Evolutionary conservation across 2,888 invertebrate species (phyloP), one percentile per base, ranked within the genome.

Genomic region (Furcula furcula): DNA sequence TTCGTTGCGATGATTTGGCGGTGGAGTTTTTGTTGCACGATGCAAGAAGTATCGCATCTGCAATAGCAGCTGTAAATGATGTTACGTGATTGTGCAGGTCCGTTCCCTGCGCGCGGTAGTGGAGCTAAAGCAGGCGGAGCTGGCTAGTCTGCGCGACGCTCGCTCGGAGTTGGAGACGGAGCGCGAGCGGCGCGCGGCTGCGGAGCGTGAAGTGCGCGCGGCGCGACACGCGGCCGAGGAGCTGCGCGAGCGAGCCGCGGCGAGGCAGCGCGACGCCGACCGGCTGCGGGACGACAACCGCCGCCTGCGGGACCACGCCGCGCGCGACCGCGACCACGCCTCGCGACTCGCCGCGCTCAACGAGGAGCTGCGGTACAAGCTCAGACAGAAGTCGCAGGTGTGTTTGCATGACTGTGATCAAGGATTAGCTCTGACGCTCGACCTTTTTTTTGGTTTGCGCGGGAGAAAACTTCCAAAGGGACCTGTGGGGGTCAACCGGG

Each of bases 191-290:
- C 91, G 97, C 46, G 92, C 92, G 11, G 89, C 90, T 0, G 91
- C 94, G 0, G 91, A 94, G 70, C 93, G 94, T 19, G 94, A 93
- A 48, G 92, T 94, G n/a, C 92, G 93, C 12, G 89, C 93, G 0
- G 90, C 97, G 18, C 92, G 94, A 31, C 95, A 97, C 40, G 92
- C 95, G 40, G 94, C 95, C 32, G 97, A 97, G 74, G 97, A 98
- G 80, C 84, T 98, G 34, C 92, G 94, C 49, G 93, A 95, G 93
- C 73, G 93, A 91, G 59, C 96, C 92, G 79, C 90, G 92, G 66
- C 93, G 91, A 63, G 91, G 84, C 92, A 93, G 48, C 90, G 92
- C 46, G 97, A 98, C 80, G 93, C 92, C 91, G 87, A 87, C 47
- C 58, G 84, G 0, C 62, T 88, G 53, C 56, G 81, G 2, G 86